These are phyloP conservation scores for Hippasteria phrygiana DNA, from an alignment of 53 echinoderm and acorn worm species.

Conservation along the genomic window DNA sequence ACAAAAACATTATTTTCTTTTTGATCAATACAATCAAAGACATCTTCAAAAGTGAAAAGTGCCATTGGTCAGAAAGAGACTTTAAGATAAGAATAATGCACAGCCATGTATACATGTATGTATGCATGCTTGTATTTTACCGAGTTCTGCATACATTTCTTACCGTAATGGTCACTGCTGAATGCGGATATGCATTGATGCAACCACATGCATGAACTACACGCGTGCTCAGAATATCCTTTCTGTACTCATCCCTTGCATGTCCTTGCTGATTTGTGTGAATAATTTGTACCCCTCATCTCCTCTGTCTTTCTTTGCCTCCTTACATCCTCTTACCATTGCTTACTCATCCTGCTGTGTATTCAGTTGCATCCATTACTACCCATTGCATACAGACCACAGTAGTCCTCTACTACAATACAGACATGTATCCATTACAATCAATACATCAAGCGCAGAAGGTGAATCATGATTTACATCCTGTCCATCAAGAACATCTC, in stretches of 20 bases:
- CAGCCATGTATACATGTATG: no score
- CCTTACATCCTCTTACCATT: background rate
- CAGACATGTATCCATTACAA: constrained; percentile 33
- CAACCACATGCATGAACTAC: no score
- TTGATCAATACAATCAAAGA: background rate
- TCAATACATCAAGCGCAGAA: constrained; percentile 20
- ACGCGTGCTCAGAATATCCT: no score
- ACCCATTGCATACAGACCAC: background rate
- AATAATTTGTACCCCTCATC: background rate
- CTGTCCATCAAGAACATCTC: background rate
- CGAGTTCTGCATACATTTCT: no score
- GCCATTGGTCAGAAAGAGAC: no score
- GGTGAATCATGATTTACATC: constrained; percentile 49
- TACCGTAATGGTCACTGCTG: no score
- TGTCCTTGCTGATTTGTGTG: no score
- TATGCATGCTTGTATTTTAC: no score
- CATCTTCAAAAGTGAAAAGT: no score
- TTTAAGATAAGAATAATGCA: no score
- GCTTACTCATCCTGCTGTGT: constrained; percentile 49
- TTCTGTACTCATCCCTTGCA: no score
- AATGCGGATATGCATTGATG: no score
- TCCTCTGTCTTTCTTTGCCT: background rate
- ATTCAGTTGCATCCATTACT: constrained; percentile 31
- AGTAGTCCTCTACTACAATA: background rate
- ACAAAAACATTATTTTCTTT: background rate